These are phyloP conservation scores for Steromphala cineraria DNA, from an alignment of 2,888 invertebrate genomes.

Conservation along the genomic window DNA sequence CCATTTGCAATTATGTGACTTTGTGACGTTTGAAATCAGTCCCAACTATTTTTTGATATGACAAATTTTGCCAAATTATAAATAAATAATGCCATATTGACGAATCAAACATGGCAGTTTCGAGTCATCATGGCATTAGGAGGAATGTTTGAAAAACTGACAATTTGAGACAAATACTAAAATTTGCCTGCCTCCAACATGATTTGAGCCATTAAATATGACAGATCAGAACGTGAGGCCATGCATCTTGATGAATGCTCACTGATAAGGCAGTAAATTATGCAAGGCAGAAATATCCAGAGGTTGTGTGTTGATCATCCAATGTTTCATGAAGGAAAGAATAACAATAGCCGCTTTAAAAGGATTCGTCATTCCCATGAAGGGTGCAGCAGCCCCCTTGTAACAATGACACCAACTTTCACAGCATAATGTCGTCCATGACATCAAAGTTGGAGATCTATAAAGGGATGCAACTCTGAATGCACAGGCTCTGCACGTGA, in stretches of 20 bases:
- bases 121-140: not conserved
- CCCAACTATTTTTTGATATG: not conserved
- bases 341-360: too few relatives aligned
- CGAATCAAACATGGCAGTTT: not conserved
- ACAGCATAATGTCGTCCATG: not conserved
- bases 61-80: constrained; percentile 4
- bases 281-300: not conserved
- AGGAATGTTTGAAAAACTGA: not conserved
- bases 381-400: too few relatives aligned
- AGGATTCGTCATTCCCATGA: too few relatives aligned
- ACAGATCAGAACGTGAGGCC: not conserved
- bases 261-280: not conserved
- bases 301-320: too few relatives aligned
- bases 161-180: too few relatives aligned
- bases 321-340: too few relatives aligned
- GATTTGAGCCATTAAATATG: not conserved
- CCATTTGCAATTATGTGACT: not conserved
- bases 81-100: constrained; percentile 12
- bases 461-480: not conserved
- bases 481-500: not conserved
- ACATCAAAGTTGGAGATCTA: not conserved
- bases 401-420: too few relatives aligned
- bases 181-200: too few relatives aligned
- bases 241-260: not conserved
- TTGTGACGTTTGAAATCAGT: not conserved